Conservation (phyloP, 2,113 vertebrate genomes). For the Nesogale talazaci region DNA sequence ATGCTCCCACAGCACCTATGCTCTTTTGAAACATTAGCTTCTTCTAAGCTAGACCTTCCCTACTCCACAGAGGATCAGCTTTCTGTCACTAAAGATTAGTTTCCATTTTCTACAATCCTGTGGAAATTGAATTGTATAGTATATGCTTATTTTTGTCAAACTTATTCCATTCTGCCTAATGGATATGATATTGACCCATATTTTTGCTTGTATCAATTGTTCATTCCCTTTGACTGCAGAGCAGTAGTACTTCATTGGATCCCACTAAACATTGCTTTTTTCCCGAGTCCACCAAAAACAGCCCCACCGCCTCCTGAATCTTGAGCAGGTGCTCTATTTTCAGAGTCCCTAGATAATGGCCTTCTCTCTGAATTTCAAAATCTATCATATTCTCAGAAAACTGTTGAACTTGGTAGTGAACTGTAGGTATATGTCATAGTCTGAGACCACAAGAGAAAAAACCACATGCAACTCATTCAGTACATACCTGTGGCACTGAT, state of each 20-base stretch:
- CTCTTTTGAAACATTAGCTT: background rate
- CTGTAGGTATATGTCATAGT: conserved; percentile 77
- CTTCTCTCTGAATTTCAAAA: conserved; percentile 80
- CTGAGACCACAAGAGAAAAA: too few relatives aligned
- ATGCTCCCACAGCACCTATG: background rate
- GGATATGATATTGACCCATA: background rate
- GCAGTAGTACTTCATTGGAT: conserved; percentile 27
- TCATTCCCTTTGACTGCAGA: conserved; percentile 18
- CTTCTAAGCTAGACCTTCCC: background rate
- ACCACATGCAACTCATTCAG: too few relatives aligned
- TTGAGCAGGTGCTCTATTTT: conserved; percentile 82
- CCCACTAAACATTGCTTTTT: conserved; percentile 78
- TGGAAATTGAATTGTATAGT: background rate
- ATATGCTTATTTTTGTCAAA: background rate
- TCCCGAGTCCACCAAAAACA: conserved; percentile 81
- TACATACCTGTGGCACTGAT: too few relatives aligned
- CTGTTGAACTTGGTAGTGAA: conserved; percentile 83
- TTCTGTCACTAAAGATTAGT: conserved; percentile 19
- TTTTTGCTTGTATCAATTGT: background rate
- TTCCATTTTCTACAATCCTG: conserved; percentile 20
- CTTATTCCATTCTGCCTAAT: background rate
- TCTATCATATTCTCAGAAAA: too few relatives aligned
- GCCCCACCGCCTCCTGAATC: conserved; percentile 81
- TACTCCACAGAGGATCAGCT: background rate
- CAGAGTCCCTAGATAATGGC: conserved; percentile 82